Conservation (phyloP, 2,113 vertebrate genomes). For the Charadrius vociferus region DNA sequence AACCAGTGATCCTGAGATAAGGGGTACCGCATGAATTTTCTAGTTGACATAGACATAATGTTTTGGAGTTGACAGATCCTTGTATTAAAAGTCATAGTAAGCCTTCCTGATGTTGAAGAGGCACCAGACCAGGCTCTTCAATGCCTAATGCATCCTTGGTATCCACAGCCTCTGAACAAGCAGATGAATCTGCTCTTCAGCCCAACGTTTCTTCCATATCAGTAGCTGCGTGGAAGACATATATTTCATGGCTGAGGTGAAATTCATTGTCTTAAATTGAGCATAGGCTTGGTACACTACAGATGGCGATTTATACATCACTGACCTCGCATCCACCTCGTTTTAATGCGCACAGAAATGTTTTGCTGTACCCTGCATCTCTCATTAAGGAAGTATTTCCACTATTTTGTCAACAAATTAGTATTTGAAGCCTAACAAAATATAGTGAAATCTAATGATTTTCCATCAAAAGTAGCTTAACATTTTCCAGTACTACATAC, state of each 20-base stretch:
- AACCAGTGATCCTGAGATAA: neutral
- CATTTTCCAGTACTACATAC: neutral
- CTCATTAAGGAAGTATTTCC: neutral
- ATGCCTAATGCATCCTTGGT: neutral
- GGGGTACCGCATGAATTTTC: neutral
- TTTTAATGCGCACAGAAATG: neutral
- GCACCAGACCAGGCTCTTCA: neutral
- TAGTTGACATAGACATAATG: neutral
- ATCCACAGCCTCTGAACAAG: neutral
- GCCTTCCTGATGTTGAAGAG: neutral
- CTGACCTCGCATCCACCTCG: neutral
- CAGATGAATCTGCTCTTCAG: neutral
- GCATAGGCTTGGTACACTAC: neutral
- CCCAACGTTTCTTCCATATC: rapidly evolving
- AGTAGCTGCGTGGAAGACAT: neutral
- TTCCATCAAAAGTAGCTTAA: neutral
- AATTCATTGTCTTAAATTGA: neutral
- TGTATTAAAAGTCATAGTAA: neutral
- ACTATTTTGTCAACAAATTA: neutral
- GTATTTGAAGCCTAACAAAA: neutral
- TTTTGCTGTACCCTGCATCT: neutral
- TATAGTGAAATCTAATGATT: neutral
- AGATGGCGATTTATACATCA: neutral
- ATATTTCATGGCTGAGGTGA: neutral
- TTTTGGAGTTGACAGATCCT: neutral